Percentiles rank a stretch among this genome's conserved stretches.
These are phyloP conservation scores for Physocephala rufipes DNA, from an alignment of 2,888 invertebrate genomes.

Conservation along the genomic window DNA sequence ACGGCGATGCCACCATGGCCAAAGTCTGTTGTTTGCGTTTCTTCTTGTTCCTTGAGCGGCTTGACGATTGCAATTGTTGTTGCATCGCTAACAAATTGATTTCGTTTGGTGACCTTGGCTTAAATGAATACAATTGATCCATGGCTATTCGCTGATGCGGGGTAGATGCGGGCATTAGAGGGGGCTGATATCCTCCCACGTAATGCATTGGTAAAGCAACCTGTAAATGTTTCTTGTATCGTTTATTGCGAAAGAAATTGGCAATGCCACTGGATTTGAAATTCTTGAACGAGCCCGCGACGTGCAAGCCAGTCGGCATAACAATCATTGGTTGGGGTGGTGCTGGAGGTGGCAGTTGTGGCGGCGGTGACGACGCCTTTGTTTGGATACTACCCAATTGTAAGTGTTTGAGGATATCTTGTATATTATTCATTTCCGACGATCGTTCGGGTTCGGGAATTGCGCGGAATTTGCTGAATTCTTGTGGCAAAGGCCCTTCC, in stretches of 20 bases:
- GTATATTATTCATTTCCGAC: slow-evolving; percentile 58
- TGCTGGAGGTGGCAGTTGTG: too few species aligned
- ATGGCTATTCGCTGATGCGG: slow-evolving; percentile 55
- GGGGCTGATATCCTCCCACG: slow-evolving; percentile 53
- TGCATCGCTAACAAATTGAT: slow-evolving; percentile 76
- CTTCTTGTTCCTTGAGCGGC: slow-evolving; percentile 54
- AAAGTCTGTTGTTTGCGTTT: slow-evolving; percentile 45
- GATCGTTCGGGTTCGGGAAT: slow-evolving; percentile 44
- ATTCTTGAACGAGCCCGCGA: slow-evolving; percentile 63
- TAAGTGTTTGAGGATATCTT: slow-evolving; percentile 62
- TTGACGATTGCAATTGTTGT: slow-evolving; percentile 47
- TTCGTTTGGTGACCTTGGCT: slow-evolving; percentile 78
- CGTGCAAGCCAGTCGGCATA: slow-evolving; percentile 60
- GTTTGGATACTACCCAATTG: slow-evolving; percentile 46
- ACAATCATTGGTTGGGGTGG: slow-evolving; percentile 49
- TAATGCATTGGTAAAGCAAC: slow-evolving; percentile 53
- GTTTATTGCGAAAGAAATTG: slow-evolving; percentile 61
- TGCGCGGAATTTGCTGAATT: slow-evolving; percentile 55
- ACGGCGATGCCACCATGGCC: slow-evolving; percentile 23
- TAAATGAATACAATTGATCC: slow-evolving; percentile 76
- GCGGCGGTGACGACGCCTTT: slow-evolving; percentile 45
- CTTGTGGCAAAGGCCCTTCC: slow-evolving; percentile 60
- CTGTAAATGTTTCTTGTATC: slow-evolving; percentile 59
- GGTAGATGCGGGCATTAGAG: slow-evolving; percentile 44
- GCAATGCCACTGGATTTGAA: slow-evolving; percentile 61